Conservation (phyloP, 2,888 invertebrate species). For the Drosophila algonquin region DNA sequence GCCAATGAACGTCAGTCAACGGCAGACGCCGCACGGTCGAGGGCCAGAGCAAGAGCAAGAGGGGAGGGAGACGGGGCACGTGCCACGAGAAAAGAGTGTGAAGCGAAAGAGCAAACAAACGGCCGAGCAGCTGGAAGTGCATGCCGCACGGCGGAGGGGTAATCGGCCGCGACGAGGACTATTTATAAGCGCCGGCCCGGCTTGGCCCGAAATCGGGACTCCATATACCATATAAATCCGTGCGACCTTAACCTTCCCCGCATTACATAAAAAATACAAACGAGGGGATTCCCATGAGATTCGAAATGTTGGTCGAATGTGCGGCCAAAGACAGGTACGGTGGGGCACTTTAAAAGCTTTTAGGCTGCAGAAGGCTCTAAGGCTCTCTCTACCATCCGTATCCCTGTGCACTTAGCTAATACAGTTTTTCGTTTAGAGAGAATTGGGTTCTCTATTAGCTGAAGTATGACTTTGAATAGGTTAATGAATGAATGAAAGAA, state of each 20-base stretch:
- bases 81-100: constrained; percentile 20
- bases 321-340: constrained; percentile 10
- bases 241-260: constrained; percentile 37
- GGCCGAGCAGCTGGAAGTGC: constrained; percentile 27
- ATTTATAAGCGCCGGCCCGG: constrained; percentile 30
- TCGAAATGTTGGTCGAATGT: constrained; percentile 8
- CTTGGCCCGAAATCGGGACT: constrained; percentile 17
- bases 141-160: constrained; percentile 25
- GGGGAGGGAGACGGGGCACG: too few species aligned
- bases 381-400: constrained; percentile 13
- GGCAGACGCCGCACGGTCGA: constrained; percentile 38
- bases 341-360: constrained; percentile 22
- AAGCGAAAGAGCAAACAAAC: constrained; percentile 24
- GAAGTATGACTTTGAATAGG: background rate
- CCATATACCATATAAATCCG: constrained; percentile 31
- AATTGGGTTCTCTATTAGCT: constrained; percentile 11
- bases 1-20: constrained; percentile 70
- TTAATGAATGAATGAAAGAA: background rate
- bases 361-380: constrained; percentile 7
- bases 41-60: constrained; percentile 1
- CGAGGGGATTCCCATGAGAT: constrained; percentile 32
- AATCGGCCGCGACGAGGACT: constrained; percentile 41
- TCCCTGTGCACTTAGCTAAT: constrained; percentile 34
- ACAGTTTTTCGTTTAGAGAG: constrained; percentile 6
- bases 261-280: constrained; percentile 5